Evolutionary conservation across 2,113 vertebrate genomes (phyloP), one percentile per base, ranked within the genome.

Genomic region (Bos indicus): DNA sequence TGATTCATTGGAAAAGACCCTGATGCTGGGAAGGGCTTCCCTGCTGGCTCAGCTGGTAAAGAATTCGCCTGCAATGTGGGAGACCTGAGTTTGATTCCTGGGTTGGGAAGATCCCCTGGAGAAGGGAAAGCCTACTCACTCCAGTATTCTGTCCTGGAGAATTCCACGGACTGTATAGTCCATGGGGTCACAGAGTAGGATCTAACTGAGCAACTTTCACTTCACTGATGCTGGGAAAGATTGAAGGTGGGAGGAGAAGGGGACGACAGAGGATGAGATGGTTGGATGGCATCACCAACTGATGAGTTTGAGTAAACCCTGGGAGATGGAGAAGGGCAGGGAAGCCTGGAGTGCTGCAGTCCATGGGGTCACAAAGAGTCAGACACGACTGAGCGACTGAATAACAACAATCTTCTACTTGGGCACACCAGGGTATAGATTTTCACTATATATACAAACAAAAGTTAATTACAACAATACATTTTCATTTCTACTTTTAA

Each of bases 401-500:
- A 67, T 19, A 19, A 74, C 67, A 40, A 13, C 2, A 12, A 6
- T 74, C 36, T 92, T 94, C 56, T 51, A 30, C 13, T 23, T 56
- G 36, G 36, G 33, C 16, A 82, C n/a, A 23, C 3, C 36, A 81
- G 25, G 13, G 60, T 36, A 46, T 12, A 92, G 5, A 30, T 52
- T n/a, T 88, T 64, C 56, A 74, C 36, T 84, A 40, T 14, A 57
- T 54, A 51, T 7, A 33, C 46, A 80, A 88, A 67, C 2, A 78
- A 71, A 96, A 67, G 26, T 51, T 52, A 56, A 60, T 36, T 43
- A 67, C 4, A 8, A 88, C 56, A 67, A 11, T 85, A n/a, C 14
- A 64, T 83, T 91, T 96, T 88, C n/a, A 90, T 28, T 87, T 89
- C 74, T 92, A 40, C n/a, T 87, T 96, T 91, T 51, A 84, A 90